phyloP scores from a whole-genome alignment of 2,113 vertebrate species.

The Megaceryle maxima region DNA sequence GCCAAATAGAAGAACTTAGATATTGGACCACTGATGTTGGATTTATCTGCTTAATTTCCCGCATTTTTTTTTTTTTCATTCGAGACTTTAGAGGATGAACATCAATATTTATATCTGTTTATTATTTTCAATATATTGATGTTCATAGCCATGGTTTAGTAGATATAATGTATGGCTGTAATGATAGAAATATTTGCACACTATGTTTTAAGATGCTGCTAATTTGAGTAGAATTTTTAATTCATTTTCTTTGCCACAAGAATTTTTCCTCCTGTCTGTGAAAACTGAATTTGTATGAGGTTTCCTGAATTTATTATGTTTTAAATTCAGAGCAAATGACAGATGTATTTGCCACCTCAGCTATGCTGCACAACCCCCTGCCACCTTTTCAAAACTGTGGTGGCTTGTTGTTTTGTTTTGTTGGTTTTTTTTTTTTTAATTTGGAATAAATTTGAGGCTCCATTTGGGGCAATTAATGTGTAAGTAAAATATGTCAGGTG shows the following conservation, averaged over 20 bases:
- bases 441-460: background rate
- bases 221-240: background rate
- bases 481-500: background rate
- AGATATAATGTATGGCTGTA: background rate
- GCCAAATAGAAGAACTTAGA: background rate
- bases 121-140: background rate
- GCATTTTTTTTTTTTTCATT: background rate
- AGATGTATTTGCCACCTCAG: background rate
- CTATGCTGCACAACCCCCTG: background rate
- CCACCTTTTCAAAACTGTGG: background rate
- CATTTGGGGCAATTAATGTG: background rate
- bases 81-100: background rate
- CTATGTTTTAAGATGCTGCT: background rate
- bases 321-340: background rate
- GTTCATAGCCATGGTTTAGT: background rate
- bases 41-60: constrained; percentile 7
- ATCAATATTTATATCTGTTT: background rate
- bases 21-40: background rate
- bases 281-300: background rate
- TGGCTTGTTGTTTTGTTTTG: background rate
- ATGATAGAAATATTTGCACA: background rate
- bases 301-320: background rate
- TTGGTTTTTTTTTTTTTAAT: background rate
- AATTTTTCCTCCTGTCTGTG: background rate
- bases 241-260: background rate